Conservation (phyloP, 2,888 invertebrate genomes). For the Spodoptera exigua region DNA sequence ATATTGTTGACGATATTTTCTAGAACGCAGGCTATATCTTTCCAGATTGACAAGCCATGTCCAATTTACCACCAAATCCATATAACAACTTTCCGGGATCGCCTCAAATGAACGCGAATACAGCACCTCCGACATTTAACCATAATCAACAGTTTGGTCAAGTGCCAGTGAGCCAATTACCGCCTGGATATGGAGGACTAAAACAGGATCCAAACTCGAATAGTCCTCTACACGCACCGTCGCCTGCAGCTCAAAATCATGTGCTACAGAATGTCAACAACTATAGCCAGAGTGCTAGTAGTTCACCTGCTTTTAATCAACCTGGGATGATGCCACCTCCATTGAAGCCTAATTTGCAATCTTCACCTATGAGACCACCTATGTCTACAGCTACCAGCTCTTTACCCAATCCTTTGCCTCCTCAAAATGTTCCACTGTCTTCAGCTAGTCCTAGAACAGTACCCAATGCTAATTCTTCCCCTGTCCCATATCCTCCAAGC, state of each 20-base stretch:
- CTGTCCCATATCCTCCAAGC: constrained; percentile 70
- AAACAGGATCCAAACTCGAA: constrained; percentile 84
- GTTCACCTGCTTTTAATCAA: constrained; percentile 84
- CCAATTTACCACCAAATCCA: constrained; percentile 83
- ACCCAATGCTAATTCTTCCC: constrained; percentile 68
- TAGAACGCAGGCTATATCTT: constrained; percentile 63
- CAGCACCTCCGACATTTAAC: constrained; percentile 66
- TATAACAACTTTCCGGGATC: constrained; percentile 75
- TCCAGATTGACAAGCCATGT: constrained; percentile 86
- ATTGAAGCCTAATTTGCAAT: constrained; percentile 67
- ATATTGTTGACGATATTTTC: constrained; percentile 32
- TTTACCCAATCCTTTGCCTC: constrained; percentile 62
- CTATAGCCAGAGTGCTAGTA: constrained; percentile 79
- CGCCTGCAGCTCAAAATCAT: constrained; percentile 64
- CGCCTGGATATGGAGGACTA: constrained; percentile 71
- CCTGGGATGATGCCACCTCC: constrained; percentile 73
- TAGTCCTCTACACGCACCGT: constrained; percentile 70
- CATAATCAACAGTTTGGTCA: constrained; percentile 73
- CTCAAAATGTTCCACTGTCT: constrained; percentile 62
- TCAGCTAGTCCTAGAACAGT: constrained; percentile 66
- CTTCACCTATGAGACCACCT: constrained; percentile 72
- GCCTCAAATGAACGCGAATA: constrained; percentile 71
- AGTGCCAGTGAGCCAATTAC: constrained; percentile 74
- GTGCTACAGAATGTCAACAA: constrained; percentile 73
- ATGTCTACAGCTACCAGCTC: constrained; percentile 53